These are phyloP conservation scores for Fulica atra DNA, from an alignment of 2,113 vertebrate species.

Conservation along the genomic window DNA sequence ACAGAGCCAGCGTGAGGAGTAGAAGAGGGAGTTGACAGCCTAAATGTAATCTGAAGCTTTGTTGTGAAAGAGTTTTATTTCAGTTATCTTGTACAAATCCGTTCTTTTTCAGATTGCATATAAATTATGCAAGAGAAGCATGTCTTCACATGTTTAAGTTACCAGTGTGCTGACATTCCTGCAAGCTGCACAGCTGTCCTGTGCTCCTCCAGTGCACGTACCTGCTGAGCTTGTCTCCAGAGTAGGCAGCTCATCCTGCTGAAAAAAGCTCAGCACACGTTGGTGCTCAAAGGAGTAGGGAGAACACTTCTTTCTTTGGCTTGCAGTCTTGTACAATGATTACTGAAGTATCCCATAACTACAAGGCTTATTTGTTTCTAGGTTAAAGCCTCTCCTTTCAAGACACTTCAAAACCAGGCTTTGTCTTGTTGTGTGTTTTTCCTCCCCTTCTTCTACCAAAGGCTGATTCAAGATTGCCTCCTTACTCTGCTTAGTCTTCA, in stretches of 20 bases:
- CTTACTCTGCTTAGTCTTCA: neutral
- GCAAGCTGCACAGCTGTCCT: neutral
- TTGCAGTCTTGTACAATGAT: neutral
- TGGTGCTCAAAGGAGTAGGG: neutral
- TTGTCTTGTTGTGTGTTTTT: neutral
- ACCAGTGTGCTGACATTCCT: neutral
- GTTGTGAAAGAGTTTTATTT: slow-evolving; percentile 11
- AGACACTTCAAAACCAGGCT: neutral
- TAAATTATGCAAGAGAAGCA: neutral
- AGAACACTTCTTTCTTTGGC: neutral
- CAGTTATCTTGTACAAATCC: neutral
- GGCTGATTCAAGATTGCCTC: neutral
- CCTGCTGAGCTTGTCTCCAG: neutral
- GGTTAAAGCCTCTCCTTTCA: neutral
- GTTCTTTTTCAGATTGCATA: neutral
- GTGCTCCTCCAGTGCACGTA: neutral
- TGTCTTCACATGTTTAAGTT: neutral
- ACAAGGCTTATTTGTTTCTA: neutral
- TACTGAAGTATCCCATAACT: neutral
- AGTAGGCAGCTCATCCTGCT: neutral
- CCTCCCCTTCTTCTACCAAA: neutral
- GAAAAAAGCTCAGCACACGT: neutral
- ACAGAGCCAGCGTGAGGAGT: neutral
- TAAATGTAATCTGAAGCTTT: neutral
- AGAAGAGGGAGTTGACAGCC: neutral